A percentile compares a stretch with the other conserved stretches of the same genome.
These are phyloP conservation scores for Sebastiscus tertius DNA, from an alignment of 2,797 vertebrate species.

Conservation along the genomic window DNA sequence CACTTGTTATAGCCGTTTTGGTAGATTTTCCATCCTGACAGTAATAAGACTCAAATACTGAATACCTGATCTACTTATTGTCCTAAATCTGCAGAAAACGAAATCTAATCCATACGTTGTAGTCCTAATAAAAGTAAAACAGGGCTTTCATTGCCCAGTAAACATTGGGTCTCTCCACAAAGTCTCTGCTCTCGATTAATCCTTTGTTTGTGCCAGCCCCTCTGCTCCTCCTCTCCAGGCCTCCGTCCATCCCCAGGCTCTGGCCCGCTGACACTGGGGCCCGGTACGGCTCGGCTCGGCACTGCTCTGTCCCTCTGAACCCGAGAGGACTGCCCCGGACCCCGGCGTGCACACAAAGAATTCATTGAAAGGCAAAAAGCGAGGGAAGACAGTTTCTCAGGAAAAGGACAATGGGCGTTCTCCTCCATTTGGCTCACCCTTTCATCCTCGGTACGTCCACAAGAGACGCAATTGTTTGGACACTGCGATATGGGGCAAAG, in stretches of 20 bases:
- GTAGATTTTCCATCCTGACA: neutral
- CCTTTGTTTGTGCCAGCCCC: neutral
- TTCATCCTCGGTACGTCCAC: constrained; percentile 79
- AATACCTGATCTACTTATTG: neutral
- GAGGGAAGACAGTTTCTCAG: constrained; percentile 83
- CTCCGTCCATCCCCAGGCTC: constrained; percentile 26
- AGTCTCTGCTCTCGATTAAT: neutral
- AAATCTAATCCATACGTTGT: neutral
- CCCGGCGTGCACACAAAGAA: constrained; percentile 70
- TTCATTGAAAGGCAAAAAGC: constrained; percentile 81
- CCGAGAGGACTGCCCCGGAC: constrained; percentile 39
- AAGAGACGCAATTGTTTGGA: constrained; percentile 83
- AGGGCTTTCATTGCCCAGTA: neutral
- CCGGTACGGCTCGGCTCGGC: constrained; percentile 26
- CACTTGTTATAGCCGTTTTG: neutral
- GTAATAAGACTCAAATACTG: neutral
- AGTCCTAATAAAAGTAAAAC: neutral
- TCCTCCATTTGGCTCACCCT: constrained; percentile 79
- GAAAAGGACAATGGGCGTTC: constrained; percentile 80
- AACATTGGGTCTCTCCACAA: neutral
- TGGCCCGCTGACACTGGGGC: constrained; percentile 5
- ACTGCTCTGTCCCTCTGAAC: constrained; percentile 61
- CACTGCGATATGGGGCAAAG: constrained; percentile 78
- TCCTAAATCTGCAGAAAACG: neutral
- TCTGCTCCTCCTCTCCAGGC: constrained; percentile 3